Base-by-base conservation (phyloP, 2,797 vertebrate species). In the Anolis apletophallus region DNA sequence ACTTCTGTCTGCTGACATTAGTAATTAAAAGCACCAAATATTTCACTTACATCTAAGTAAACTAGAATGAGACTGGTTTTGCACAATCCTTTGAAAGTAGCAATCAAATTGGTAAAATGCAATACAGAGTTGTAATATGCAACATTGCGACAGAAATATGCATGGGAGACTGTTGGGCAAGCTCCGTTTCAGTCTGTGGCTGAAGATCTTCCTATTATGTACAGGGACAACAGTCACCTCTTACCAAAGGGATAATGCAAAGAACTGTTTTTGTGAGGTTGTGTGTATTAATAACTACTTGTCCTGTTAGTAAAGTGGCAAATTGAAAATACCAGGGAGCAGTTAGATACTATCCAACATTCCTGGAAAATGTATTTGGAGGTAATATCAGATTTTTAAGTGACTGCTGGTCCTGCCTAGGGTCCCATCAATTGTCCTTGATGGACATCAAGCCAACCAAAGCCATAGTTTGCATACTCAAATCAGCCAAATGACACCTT, bases 61-160 rank as follows among this genome's bases (percentile, higher is more conserved):
- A 80, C 50, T 84, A 91, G 90, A 94, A 68, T 85, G 32, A 92
- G 91, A 88, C 85, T 85, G 81, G 82, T 91, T 82, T 92, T 94
- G 95, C 95, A 95, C 93, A 95, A 91, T 88, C 91, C 89, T 90
- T 89, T 91, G 89, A 84, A 91, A 87, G 87, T 84, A 78, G 87
- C 72, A 92, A 89, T 93, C 91, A 89, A 85, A 55, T 88, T 89
- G 90, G 75, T 91, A 88, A 87, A 92, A 89, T 88, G 87, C 93
- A 94, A 93, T 94, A 91, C 91, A 40, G 88, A 92, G 89, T 92
- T 82, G 0, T 36, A 4, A 0, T 87, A 92, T 88, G 93, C 94
- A 94, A 94, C 91, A 90, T 73, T 94, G 90, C 91, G 85, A 88
- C 77, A 77, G 64, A 88, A 88, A 88, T 32, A 17, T 3, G 59